phyloP scores from a whole-genome alignment of 2,113 vertebrate species.

The Xyliphius kryptos region DNA sequence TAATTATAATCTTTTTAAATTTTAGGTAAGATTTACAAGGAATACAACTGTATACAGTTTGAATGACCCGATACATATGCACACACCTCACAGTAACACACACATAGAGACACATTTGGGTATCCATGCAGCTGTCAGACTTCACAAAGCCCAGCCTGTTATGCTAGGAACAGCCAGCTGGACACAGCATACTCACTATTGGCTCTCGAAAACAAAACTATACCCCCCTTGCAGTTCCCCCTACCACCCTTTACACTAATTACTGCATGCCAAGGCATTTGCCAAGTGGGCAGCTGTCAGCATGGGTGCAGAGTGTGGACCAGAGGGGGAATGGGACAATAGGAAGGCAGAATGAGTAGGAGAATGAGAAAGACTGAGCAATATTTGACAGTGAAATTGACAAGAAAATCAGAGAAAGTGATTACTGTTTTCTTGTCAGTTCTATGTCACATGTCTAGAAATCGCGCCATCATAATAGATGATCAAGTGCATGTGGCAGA shows the following conservation, averaged over 20 bases:
- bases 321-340: slow-evolving; percentile 19
- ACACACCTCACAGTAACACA: slow-evolving; percentile 31
- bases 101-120: slow-evolving; percentile 53
- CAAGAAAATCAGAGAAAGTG: no score
- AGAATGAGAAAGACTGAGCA: slow-evolving; percentile 49
- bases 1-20: no score
- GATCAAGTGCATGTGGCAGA: slow-evolving; percentile 30
- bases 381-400: slow-evolving; percentile 15
- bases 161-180: slow-evolving; percentile 81
- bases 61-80: slow-evolving; percentile 22
- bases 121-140: slow-evolving; percentile 76
- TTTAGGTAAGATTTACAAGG: no score
- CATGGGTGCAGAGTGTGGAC: slow-evolving; percentile 59
- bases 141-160: slow-evolving; percentile 83
- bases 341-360: slow-evolving; percentile 2
- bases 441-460: no score
- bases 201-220: slow-evolving; percentile 43
- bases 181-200: slow-evolving; percentile 61
- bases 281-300: slow-evolving; percentile 80
- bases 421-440: no score
- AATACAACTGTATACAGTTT: no score
- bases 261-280: slow-evolving; percentile 66
- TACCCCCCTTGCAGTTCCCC: slow-evolving; percentile 51
- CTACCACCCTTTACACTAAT: slow-evolving; percentile 54
- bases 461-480: no score